A percentile compares a stretch with the other conserved stretches of the same genome.
These are phyloP conservation scores for Pinna nobilis DNA, from an alignment of 1,140 invertebrate species.

Conservation along the genomic window DNA sequence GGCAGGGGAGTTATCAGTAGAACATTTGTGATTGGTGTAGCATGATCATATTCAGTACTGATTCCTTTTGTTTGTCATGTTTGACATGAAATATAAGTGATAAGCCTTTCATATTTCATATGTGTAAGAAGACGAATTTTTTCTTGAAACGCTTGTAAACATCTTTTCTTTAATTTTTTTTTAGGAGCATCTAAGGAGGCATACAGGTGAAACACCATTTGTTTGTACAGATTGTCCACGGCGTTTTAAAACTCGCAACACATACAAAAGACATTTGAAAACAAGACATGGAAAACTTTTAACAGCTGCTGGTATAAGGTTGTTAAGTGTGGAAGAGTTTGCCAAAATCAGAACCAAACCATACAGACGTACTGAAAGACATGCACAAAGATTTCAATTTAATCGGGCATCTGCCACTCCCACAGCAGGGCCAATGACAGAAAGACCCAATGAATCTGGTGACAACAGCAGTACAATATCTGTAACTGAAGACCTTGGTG, in stretches of 20 bases:
- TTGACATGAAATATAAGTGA: too few relatives aligned
- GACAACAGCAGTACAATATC: constrained; percentile 16
- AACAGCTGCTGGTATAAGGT: constrained; percentile 78
- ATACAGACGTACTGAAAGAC: constrained; percentile 24
- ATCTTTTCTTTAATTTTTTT: constrained; percentile 2
- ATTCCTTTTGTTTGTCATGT: too few relatives aligned
- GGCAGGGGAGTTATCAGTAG: too few relatives aligned
- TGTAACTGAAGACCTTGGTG: constrained; percentile 6
- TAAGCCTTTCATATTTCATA: too few relatives aligned
- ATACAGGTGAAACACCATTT: constrained; percentile 82
- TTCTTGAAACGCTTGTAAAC: too few relatives aligned
- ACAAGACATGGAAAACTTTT: constrained; percentile 80
- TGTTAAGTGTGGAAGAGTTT: constrained; percentile 78
- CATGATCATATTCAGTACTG: too few relatives aligned
- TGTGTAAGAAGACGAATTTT: too few relatives aligned
- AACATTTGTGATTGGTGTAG: too few relatives aligned
- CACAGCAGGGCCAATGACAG: not conserved
- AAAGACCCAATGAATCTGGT: not conserved
- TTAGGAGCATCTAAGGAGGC: constrained; percentile 79
- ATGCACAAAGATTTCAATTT: not conserved
- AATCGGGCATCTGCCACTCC: not conserved
- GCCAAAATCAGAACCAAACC: constrained; percentile 76
- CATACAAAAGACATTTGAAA: constrained; percentile 81
- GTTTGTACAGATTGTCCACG: constrained; percentile 81
- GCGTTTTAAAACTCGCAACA: constrained; percentile 81